These are phyloP conservation scores for Brachionus plicatilis DNA, from an alignment of 1,140 invertebrate species.

Conservation along the genomic window DNA sequence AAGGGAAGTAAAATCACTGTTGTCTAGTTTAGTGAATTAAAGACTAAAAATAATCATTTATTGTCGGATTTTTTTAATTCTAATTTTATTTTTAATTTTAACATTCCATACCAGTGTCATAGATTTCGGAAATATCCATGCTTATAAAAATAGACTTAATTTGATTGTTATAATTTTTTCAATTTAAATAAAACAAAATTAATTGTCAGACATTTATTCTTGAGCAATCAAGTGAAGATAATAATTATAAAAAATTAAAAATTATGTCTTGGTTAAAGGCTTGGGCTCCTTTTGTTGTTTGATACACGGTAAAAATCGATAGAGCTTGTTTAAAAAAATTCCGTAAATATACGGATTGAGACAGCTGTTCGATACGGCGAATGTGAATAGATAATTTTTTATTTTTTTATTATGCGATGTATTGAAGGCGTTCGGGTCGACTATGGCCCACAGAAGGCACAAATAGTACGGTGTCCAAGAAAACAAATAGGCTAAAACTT, in stretches of 20 bases:
- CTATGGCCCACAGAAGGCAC: constrained; percentile 23
- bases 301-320: constrained; percentile 8
- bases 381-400: constrained; percentile 33
- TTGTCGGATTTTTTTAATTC: too few relatives aligned
- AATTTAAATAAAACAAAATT: background rate
- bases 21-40: too few relatives aligned
- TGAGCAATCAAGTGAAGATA: background rate
- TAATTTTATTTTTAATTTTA: too few relatives aligned
- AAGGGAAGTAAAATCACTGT: too few relatives aligned
- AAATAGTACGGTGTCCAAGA: constrained; percentile 39
- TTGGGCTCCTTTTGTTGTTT: background rate
- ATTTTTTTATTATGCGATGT: background rate
- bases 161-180: too few relatives aligned
- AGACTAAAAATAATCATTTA: too few relatives aligned
- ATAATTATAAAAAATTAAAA: background rate
- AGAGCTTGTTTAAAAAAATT: constrained; percentile 19
- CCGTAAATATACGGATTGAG: constrained; percentile 36
- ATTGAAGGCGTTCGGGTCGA: constrained; percentile 27
- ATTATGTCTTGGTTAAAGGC: background rate
- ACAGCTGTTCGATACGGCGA: constrained; percentile 39
- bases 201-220: background rate
- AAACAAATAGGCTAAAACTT: constrained; percentile 34
- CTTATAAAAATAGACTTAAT: too few relatives aligned
- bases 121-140: too few relatives aligned
- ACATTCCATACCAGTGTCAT: too few relatives aligned